These are phyloP conservation scores for Beris morrisii DNA, from an alignment of 2,888 invertebrate species.

Conservation along the genomic window DNA sequence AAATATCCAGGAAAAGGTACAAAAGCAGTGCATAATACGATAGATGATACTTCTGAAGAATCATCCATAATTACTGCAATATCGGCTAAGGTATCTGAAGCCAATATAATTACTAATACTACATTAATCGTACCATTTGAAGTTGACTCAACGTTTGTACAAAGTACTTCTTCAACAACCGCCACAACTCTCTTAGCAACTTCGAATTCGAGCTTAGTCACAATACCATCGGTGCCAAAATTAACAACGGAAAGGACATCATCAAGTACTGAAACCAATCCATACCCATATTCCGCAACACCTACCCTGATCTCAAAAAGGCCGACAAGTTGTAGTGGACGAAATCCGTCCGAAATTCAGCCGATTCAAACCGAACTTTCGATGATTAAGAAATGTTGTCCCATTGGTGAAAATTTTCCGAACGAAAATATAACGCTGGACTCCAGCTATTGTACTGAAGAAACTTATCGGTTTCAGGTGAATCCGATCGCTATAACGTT, in stretches of 20 bases:
- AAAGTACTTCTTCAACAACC: background rate
- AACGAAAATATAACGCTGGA: constrained; percentile 44
- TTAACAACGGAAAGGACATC: no score
- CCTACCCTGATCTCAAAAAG: background rate
- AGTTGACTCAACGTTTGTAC: background rate
- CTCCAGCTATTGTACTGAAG: constrained; percentile 33
- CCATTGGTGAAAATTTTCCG: constrained; percentile 50
- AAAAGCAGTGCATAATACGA: no score
- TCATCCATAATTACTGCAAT: constrained; percentile 2
- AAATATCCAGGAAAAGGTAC: constrained; percentile 15
- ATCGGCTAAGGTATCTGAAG: background rate
- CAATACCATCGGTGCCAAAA: background rate
- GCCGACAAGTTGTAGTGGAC: constrained; percentile 18
- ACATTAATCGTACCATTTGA: background rate
- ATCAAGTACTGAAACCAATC: no score
- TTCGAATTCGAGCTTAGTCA: background rate
- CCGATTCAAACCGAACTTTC: constrained; percentile 46
- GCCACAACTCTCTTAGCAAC: background rate
- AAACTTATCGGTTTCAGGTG: constrained; percentile 41
- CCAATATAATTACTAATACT: background rate
- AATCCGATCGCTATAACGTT: constrained; percentile 48
- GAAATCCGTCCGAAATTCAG: constrained; percentile 38
- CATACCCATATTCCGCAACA: background rate
- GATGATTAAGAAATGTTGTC: constrained; percentile 57
- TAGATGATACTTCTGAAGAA: background rate